Conservation (phyloP, 2,888 invertebrate genomes). For the Lampropteryx suffumata region DNA sequence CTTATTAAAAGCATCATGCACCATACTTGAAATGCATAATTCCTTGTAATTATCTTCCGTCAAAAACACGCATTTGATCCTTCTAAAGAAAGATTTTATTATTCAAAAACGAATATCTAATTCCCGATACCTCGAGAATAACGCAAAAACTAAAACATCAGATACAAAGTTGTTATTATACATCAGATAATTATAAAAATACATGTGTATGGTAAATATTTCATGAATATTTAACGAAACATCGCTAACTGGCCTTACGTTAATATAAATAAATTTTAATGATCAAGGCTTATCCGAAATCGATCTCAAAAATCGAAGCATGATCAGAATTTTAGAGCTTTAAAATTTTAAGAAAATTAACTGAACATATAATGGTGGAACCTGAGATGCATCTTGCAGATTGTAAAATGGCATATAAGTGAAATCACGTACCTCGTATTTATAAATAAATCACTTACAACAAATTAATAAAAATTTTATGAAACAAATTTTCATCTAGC, state of each 20-base stretch:
- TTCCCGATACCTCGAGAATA: constrained; percentile 59
- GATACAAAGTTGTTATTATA: constrained; percentile 33
- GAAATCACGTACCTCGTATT: constrained; percentile 29
- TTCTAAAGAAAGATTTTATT: constrained; percentile 57
- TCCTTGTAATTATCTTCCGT: constrained; percentile 48
- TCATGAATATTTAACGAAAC: constrained; percentile 61
- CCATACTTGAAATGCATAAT: constrained; percentile 61
- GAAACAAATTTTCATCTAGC: too few relatives aligned
- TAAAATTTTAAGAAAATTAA: constrained; percentile 42
- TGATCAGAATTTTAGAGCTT: constrained; percentile 57
- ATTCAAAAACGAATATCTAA: constrained; percentile 46
- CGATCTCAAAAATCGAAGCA: constrained; percentile 59
- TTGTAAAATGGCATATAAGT: constrained; percentile 23
- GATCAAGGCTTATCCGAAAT: constrained; percentile 57
- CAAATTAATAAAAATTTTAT: neutral
- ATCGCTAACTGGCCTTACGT: constrained; percentile 61
- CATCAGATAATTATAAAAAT: constrained; percentile 39
- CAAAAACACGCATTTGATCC: constrained; percentile 49
- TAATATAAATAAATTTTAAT: constrained; percentile 65
- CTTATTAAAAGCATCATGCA: constrained; percentile 60
- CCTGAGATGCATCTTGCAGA: constrained; percentile 27
- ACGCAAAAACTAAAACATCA: constrained; percentile 43
- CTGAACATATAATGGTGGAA: constrained; percentile 42
- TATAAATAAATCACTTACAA: constrained; percentile 13
- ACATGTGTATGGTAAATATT: constrained; percentile 36